Conservation (phyloP, 1,140 invertebrate genomes). For the Mactra quadrangularis region DNA sequence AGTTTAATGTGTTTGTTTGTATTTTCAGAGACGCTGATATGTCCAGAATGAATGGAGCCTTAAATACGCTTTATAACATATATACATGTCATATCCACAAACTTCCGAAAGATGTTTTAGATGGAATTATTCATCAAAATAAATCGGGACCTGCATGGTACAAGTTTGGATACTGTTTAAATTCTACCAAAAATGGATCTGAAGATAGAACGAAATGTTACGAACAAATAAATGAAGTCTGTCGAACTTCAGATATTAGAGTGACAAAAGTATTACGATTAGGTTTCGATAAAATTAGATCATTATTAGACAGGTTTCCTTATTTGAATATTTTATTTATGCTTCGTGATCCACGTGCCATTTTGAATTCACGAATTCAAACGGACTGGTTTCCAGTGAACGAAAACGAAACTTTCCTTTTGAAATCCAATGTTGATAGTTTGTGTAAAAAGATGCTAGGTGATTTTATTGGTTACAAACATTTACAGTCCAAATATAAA, state of each 20-base stretch:
- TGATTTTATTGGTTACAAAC: too few relatives aligned
- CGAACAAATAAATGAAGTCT: neutral
- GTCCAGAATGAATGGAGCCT: neutral
- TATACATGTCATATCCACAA: neutral
- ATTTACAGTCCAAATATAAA: too few relatives aligned
- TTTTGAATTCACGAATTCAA: neutral
- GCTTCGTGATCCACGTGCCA: constrained; percentile 3
- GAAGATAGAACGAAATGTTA: neutral
- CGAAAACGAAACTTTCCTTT: neutral
- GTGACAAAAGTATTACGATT: constrained; percentile 7
- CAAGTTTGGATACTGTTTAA: neutral
- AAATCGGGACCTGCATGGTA: neutral
- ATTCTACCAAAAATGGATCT: neutral
- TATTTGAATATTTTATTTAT: neutral
- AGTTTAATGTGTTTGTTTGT: too few relatives aligned
- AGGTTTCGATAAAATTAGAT: neutral
- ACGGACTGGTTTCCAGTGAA: neutral
- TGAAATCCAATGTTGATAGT: neutral
- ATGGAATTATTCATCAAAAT: neutral
- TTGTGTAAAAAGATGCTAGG: constrained; percentile 18
- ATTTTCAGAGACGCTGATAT: too few relatives aligned
- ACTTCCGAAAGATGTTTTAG: neutral
- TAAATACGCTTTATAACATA: neutral
- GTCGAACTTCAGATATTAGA: neutral
- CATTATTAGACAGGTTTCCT: neutral